Evolutionary conservation across 2,888 invertebrate species (phyloP).

Genomic region (Morpho achilles): DNA sequence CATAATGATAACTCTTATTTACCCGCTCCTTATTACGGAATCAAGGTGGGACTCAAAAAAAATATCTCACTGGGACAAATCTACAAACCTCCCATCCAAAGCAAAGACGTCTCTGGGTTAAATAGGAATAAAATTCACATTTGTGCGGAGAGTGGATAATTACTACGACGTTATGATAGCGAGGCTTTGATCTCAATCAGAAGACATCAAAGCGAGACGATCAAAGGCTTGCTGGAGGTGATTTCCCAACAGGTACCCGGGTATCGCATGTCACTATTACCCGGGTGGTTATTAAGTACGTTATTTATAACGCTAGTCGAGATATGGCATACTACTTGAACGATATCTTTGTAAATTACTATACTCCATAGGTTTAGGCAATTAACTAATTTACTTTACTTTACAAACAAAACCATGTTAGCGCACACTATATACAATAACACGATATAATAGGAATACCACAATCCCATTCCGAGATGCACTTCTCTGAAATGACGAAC

Average conservation of each 20-base stretch:
- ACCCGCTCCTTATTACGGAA: conserved; percentile 21
- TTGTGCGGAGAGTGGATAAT: neutral
- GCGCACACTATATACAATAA: too few species aligned
- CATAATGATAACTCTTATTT: conserved; percentile 18
- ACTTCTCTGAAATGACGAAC: too few species aligned
- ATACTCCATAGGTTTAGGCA: too few species aligned
- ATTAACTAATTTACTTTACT: too few species aligned
- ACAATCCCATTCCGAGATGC: too few species aligned
- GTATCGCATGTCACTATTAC: conserved; percentile 6
- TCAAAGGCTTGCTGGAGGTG: conserved; percentile 22
- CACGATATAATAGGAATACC: too few species aligned
- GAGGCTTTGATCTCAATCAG: conserved; percentile 19
- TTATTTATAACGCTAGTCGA: conserved; percentile 13
- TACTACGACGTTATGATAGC: conserved; percentile 3
- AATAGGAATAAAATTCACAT: neutral
- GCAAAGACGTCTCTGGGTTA: neutral
- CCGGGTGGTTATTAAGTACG: conserved; percentile 9
- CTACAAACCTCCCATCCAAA: neutral
- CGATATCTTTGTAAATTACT: too few species aligned
- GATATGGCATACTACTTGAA: too few species aligned
- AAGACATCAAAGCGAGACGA: conserved; percentile 28
- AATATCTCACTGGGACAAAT: conserved; percentile 8
- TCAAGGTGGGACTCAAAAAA: conserved; percentile 20
- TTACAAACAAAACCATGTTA: too few species aligned
- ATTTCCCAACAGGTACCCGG: conserved; percentile 26